These are phyloP conservation scores for Xenopus petersii DNA, from an alignment of 2,797 vertebrate genomes.

Conservation along the genomic window DNA sequence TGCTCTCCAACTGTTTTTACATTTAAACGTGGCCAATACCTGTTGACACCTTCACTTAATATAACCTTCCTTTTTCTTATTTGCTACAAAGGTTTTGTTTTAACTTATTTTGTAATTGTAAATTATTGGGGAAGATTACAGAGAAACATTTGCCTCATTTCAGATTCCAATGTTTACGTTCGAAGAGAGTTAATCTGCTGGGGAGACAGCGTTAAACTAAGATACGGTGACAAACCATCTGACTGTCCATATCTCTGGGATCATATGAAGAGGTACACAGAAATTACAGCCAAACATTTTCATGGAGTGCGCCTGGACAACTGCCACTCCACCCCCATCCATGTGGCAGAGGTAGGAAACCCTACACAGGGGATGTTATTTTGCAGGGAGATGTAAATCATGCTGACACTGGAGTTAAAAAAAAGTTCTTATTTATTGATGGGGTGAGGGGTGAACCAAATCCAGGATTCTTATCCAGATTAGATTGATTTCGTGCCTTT, in stretches of 20 bases:
- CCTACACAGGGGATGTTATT: background rate
- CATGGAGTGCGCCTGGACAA: conserved; percentile 91
- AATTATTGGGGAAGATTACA: background rate
- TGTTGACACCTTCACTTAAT: too few species aligned
- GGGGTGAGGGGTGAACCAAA: too few species aligned
- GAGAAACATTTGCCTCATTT: conserved; percentile 4
- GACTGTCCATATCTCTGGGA: conserved; percentile 94
- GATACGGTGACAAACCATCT: conserved; percentile 84
- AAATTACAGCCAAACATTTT: conserved; percentile 86
- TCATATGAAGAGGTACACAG: conserved; percentile 92
- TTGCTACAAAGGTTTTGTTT: too few species aligned
- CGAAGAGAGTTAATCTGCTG: conserved; percentile 93
- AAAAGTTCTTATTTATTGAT: too few species aligned
- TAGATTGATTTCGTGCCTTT: too few species aligned
- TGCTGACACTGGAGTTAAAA: background rate
- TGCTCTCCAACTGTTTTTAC: too few species aligned
- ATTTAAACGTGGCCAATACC: too few species aligned
- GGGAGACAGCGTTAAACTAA: conserved; percentile 93
- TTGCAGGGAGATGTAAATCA: background rate
- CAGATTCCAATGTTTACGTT: conserved; percentile 88
- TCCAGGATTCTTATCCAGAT: too few species aligned
- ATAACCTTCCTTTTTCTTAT: too few species aligned
- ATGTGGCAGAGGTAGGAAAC: conserved; percentile 87
- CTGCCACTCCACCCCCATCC: conserved; percentile 93
- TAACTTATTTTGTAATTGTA: too few species aligned